Evolutionary conservation across 1,140 invertebrate species (phyloP), one percentile per base, ranked within the genome.

Genomic region (Aradophagus sp.): DNA sequence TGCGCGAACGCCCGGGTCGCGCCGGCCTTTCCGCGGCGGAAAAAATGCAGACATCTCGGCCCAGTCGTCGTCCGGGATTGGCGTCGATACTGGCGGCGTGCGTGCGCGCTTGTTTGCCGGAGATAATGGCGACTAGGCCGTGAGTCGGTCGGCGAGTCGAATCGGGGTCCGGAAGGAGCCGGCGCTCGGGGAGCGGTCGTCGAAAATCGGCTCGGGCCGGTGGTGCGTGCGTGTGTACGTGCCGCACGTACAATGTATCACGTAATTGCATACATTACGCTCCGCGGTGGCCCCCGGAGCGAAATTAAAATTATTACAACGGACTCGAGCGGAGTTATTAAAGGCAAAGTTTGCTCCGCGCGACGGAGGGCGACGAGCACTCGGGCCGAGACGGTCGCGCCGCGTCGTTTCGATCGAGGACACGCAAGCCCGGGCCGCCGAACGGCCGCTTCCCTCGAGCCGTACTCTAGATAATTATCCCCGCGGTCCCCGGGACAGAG

Each of bases 111-210:
- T 70, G 62, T 62, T 65, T 56, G 61, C 61, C 27, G 34, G 50
- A 65, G 61, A 65, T 65, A 65, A 65, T 55, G 50, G 61, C 50
- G 42, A 55, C 61, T 65, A 65, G n/a, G n/a, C n/a, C n/a, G n/a
- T 50, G 42, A 65, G 50, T 65, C 61, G 27, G 59, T 53, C 59
- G 42, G 12, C 11, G 27, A 29, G 2, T n/a, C 27, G 27, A 10
- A 5, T n/a, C n/a, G 27, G 27, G 6, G 36, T 32, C 34, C 53
- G 41, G 45, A 47, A 58, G 45, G 44, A 66, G 26, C 19, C 11
- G 1, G 35, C 17, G 12, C 8, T 19, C 41, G 15, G 41, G 34
- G 27, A 35, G 34, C 17, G 27, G 8, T 20, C 42, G 41, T 55
- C 45, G 42, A 55, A 65, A 65, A 65, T 65, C 48, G 61, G n/a